Percentiles rank a stretch among this genome's conserved stretches.
Conservation (phyloP, 2,888 invertebrate species). For the Agrilus mali region DNA sequence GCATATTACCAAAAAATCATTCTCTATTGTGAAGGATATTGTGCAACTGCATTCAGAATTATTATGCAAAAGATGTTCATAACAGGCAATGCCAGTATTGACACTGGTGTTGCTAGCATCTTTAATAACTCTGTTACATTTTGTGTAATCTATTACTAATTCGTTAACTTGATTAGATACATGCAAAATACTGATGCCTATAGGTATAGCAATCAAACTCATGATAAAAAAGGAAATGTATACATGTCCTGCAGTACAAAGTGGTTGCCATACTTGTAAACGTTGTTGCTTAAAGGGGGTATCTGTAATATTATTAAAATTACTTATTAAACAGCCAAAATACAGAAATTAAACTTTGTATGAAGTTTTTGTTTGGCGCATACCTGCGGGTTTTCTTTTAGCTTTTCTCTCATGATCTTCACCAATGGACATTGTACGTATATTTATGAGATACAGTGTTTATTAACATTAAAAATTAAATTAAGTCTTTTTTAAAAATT, state of each 20-base stretch:
- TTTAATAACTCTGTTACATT: slow-evolving; percentile 38
- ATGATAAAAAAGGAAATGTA: slow-evolving; percentile 95
- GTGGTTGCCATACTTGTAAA: slow-evolving; percentile 97
- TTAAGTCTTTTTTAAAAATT: no score
- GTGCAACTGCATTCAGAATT: slow-evolving; percentile 39
- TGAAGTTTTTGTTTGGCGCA: no score
- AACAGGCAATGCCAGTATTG: slow-evolving; percentile 17
- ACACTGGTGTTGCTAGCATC: slow-evolving; percentile 6
- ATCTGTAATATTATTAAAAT: slow-evolving; percentile 42
- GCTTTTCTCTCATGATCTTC: no score
- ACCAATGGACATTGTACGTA: no score
- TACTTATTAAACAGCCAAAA: slow-evolving; percentile 1
- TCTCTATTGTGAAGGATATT: slow-evolving; percentile 51
- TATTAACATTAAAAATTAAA: no score
- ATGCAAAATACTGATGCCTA: slow-evolving; percentile 86
- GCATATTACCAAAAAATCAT: slow-evolving; percentile 47
- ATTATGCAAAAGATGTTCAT: slow-evolving; percentile 40
- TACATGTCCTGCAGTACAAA: slow-evolving; percentile 93
- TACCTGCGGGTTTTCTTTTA: no score
- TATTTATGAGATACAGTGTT: no score
- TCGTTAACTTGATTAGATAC: slow-evolving; percentile 88
- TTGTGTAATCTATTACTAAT: slow-evolving; percentile 69
- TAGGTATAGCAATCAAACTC: slow-evolving; percentile 93
- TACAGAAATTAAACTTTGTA: no score
- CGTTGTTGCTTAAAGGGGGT: slow-evolving; percentile 93